These are phyloP conservation scores for Dendrolimus punctatus DNA, from an alignment of 1,140 invertebrate genomes.

Conservation along the genomic window DNA sequence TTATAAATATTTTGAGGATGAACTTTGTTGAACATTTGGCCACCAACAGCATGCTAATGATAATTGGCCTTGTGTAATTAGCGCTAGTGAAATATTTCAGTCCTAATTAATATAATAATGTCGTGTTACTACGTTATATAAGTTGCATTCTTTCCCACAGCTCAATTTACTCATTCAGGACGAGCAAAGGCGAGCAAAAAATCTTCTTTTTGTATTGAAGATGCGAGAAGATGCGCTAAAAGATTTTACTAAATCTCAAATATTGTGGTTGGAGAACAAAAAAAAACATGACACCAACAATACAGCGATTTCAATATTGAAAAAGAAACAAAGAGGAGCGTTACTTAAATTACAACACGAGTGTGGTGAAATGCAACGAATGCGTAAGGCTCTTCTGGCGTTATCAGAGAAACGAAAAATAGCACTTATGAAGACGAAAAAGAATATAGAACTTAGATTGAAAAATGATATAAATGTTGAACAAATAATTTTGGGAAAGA, in stretches of 20 bases:
- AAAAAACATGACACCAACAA: constrained; percentile 50
- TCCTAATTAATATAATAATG: background rate
- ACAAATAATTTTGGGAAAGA: constrained; percentile 50
- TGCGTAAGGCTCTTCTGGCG: constrained; percentile 55
- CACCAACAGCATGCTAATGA: constrained; percentile 1
- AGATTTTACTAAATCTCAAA: constrained; percentile 61
- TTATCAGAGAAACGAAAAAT: constrained; percentile 56
- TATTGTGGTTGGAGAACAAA: constrained; percentile 60
- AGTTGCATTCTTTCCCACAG: constrained; percentile 30
- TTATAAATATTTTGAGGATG: constrained; percentile 35
- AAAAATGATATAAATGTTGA: constrained; percentile 50
- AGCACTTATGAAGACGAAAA: constrained; percentile 59
- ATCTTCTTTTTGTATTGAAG: constrained; percentile 57
- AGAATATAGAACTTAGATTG: constrained; percentile 55
- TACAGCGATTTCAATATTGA: constrained; percentile 55
- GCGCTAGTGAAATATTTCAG: background rate
- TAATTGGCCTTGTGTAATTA: constrained; percentile 1
- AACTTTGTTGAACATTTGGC: background rate
- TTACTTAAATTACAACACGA: constrained; percentile 60
- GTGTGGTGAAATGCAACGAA: constrained; percentile 65
- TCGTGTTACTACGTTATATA: background rate
- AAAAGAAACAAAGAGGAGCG: constrained; percentile 63
- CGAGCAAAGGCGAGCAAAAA: constrained; percentile 62
- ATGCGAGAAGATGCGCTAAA: constrained; percentile 66
- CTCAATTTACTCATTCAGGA: constrained; percentile 65